These are phyloP conservation scores for Parapsyche elsis DNA, from an alignment of 1,140 invertebrate species.

Conservation along the genomic window DNA sequence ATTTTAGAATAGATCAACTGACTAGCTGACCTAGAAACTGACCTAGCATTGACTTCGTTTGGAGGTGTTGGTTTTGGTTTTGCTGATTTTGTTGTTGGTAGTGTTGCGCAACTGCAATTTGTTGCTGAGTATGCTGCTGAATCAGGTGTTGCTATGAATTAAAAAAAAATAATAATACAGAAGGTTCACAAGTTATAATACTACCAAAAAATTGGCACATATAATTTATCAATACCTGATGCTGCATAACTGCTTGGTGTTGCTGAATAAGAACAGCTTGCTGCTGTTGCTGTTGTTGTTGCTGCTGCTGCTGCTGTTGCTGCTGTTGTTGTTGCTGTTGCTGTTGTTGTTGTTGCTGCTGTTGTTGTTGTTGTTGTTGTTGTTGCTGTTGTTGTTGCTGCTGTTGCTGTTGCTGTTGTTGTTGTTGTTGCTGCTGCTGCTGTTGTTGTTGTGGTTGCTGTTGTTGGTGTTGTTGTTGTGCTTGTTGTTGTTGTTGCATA, in stretches of 20 bases:
- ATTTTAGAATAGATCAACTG: no score
- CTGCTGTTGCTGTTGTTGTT: slow-evolving; percentile 56
- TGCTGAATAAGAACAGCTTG: slow-evolving; percentile 49
- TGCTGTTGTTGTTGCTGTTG: slow-evolving; percentile 59
- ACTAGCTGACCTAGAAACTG: neutral
- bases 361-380: slow-evolving; percentile 60
- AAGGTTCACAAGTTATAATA: neutral
- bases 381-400: slow-evolving; percentile 61
- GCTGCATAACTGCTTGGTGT: slow-evolving; percentile 16
- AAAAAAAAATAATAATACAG: slow-evolving; percentile 5
- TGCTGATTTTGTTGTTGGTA: slow-evolving; percentile 52
- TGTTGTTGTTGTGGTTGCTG: slow-evolving; percentile 61
- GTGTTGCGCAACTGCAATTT: slow-evolving; percentile 46
- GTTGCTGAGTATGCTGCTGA: slow-evolving; percentile 48
- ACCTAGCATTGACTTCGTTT: slow-evolving; percentile 51
- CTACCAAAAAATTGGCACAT: neutral
- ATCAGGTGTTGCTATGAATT: slow-evolving; percentile 39
- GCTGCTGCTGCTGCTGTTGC: slow-evolving; percentile 61
- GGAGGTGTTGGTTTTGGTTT: slow-evolving; percentile 49
- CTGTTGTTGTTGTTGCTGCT: slow-evolving; percentile 60
- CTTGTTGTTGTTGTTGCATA: slow-evolving; percentile 59
- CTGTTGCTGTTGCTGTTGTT: slow-evolving; percentile 63
- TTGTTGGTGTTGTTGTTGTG: slow-evolving; percentile 56
- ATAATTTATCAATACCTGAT: neutral
- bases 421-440: slow-evolving; percentile 64